These are phyloP conservation scores for Poeciliopsis gracilis DNA, from an alignment of 2,797 vertebrate genomes.

Conservation along the genomic window DNA sequence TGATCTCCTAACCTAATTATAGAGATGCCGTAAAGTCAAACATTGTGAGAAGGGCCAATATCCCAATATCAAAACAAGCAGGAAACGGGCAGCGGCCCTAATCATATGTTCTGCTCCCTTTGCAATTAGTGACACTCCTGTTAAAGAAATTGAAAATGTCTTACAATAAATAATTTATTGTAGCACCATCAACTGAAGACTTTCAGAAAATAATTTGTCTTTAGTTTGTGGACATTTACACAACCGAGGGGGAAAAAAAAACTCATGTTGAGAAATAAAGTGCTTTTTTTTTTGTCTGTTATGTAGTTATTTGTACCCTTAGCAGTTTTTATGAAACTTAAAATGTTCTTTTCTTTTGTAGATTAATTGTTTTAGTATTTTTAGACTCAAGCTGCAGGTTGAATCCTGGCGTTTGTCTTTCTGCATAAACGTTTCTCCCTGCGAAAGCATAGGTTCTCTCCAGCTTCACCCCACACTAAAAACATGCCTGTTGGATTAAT, in stretches of 20 bases:
- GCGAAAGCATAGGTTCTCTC: not conserved
- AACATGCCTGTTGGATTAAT: not conserved
- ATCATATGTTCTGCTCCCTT: not conserved
- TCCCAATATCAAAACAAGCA: slow-evolving; percentile 1
- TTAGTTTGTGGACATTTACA: not conserved
- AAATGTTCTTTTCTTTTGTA: not conserved
- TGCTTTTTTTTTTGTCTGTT: not conserved
- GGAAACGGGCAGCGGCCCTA: not conserved
- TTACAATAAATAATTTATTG: not conserved
- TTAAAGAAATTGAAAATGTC: not conserved
- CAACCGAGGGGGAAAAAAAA: not conserved
- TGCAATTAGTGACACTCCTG: slow-evolving; percentile 4
- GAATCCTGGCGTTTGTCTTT: not conserved
- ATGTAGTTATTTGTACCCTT: not conserved
- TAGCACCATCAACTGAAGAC: not conserved
- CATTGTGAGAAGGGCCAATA: slow-evolving; percentile 9
- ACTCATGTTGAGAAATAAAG: not conserved
- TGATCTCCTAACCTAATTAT: slow-evolving; percentile 3
- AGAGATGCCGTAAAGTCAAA: slow-evolving; percentile 21
- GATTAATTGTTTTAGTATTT: not conserved
- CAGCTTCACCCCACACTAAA: not conserved
- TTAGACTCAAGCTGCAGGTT: not conserved
- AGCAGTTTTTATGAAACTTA: not conserved
- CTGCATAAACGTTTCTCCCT: not conserved
- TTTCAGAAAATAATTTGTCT: not conserved